phyloP scores from a whole-genome alignment of 2,797 vertebrate genomes.

The Melanotaenia nigrans region DNA sequence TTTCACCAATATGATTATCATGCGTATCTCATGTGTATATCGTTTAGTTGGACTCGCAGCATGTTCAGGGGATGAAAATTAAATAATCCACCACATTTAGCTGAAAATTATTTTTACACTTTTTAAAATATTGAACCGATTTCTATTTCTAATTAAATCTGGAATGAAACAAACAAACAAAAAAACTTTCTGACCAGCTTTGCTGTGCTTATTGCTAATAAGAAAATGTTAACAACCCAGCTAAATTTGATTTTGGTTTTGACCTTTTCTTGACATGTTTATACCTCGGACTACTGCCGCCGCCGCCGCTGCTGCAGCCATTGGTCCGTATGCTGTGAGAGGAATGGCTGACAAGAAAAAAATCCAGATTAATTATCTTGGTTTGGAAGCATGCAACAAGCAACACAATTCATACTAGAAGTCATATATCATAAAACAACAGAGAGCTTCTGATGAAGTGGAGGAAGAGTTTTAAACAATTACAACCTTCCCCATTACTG shows the following conservation, averaged over 20 bases:
- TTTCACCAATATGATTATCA: constrained; percentile 6
- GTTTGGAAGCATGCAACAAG: constrained; percentile 1
- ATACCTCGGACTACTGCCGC: constrained; percentile 96
- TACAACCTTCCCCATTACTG: constrained; percentile 32
- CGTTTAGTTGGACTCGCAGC: neutral
- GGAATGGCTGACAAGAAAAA: constrained; percentile 88
- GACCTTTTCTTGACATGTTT: constrained; percentile 15
- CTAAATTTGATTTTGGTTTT: neutral
- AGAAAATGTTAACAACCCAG: neutral
- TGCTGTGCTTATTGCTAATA: neutral
- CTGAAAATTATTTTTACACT: neutral
- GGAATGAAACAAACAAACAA: neutral
- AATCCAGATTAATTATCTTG: constrained; percentile 19
- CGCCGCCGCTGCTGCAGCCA: constrained; percentile 92
- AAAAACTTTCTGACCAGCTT: neutral
- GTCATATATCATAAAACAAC: constrained; percentile 15
- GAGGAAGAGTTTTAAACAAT: constrained; percentile 14
- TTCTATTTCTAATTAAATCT: neutral
- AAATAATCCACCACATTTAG: neutral
- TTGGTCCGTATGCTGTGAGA: constrained; percentile 96
- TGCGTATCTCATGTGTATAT: neutral
- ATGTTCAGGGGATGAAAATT: neutral
- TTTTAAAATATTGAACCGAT: neutral
- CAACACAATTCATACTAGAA: neutral
- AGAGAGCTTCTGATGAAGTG: neutral